Conservation (phyloP, 2,888 invertebrate genomes). For the Hoplodrina blanda region DNA sequence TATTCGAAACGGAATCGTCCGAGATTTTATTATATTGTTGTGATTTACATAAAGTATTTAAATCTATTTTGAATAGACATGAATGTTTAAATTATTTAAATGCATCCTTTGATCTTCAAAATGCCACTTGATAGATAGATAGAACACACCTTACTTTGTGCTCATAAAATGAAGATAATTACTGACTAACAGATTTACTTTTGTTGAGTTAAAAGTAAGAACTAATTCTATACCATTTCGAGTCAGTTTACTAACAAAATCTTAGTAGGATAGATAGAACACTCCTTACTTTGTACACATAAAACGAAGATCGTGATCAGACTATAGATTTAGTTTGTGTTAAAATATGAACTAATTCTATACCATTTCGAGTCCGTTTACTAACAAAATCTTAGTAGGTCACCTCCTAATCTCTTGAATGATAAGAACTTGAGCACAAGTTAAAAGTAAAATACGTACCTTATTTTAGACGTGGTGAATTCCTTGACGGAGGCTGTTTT, state of each 20-base stretch:
- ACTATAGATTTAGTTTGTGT: background rate
- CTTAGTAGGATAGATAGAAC: conserved; percentile 26
- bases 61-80: conserved; percentile 2
- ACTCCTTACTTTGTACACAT: too few species aligned
- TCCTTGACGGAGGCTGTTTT: conserved; percentile 87
- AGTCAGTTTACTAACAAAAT: conserved; percentile 36
- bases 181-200: background rate
- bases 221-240: background rate
- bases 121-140: background rate
- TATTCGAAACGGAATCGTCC: conserved; percentile 28
- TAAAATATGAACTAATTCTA: conserved; percentile 9
- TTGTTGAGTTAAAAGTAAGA: background rate
- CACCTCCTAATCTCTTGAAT: conserved; percentile 24
- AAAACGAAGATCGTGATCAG: too few species aligned
- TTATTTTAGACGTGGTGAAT: conserved; percentile 86
- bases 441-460: conserved; percentile 68
- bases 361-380: conserved; percentile 6
- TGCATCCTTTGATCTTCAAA: background rate
- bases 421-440: conserved; percentile 25
- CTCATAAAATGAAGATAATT: background rate
- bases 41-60: conserved; percentile 18
- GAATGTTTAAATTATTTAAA: background rate
- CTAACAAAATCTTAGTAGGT: conserved; percentile 49
- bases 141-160: background rate
- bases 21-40: conserved; percentile 17